Evolutionary conservation across 1,140 invertebrate genomes (phyloP).

Genomic region (Bilobella aurantiaca): DNA sequence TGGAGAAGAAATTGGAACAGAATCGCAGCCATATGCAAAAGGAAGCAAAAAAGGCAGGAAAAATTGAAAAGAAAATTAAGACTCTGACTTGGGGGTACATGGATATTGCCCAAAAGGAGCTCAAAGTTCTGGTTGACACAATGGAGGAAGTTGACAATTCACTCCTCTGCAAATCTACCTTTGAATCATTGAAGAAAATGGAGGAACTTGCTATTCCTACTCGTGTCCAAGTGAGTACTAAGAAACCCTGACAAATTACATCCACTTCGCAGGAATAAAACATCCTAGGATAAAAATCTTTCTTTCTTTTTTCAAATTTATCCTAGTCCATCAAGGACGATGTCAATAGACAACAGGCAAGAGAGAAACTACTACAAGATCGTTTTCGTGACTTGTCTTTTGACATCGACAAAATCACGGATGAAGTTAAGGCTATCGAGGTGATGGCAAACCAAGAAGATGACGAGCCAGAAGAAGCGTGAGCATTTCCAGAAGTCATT

Average conservation of each 20-base stretch:
- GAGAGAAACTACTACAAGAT: constrained; percentile 77
- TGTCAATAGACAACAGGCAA: constrained; percentile 77
- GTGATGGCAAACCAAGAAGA: neutral
- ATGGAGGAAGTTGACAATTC: constrained; percentile 83
- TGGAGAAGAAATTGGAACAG: constrained; percentile 81
- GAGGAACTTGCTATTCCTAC: constrained; percentile 83
- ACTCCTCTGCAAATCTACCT: constrained; percentile 80
- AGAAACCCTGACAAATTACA: too few relatives aligned
- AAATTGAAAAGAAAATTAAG: constrained; percentile 95
- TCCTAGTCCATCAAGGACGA: constrained; percentile 75
- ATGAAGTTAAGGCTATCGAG: neutral
- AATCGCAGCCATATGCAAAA: constrained; percentile 88
- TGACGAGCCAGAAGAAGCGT: neutral
- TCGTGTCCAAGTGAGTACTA: constrained; percentile 59
- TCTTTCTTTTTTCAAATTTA: too few relatives aligned
- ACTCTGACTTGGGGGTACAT: constrained; percentile 83
- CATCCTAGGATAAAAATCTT: too few relatives aligned
- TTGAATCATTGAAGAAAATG: constrained; percentile 77
- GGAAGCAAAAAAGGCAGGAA: constrained; percentile 89
- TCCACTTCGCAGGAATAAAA: too few relatives aligned
- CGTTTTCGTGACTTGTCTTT: constrained; percentile 57
- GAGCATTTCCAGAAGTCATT: too few relatives aligned
- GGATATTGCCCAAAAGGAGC: constrained; percentile 68
- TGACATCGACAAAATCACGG: constrained; percentile 36
- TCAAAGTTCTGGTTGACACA: constrained; percentile 79